These are phyloP conservation scores for Pomatostomus ruficeps DNA, from an alignment of 2,113 vertebrate species.

Conservation along the genomic window DNA sequence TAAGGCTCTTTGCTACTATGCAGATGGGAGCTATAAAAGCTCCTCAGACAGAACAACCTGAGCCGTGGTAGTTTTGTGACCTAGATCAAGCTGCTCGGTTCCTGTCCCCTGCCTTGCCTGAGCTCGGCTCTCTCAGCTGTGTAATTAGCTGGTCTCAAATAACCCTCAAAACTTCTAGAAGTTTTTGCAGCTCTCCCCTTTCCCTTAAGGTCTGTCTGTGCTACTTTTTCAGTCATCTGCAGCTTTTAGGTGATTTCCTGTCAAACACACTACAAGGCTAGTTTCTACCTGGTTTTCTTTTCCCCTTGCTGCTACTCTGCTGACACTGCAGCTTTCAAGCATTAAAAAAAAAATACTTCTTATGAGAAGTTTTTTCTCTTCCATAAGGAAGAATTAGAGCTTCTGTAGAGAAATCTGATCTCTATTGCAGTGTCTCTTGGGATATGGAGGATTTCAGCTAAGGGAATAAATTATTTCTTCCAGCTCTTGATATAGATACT, in stretches of 20 bases:
- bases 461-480: not conserved
- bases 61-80: not conserved
- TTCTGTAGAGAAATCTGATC: not conserved
- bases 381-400: not conserved
- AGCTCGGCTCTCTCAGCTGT: constrained; percentile 10
- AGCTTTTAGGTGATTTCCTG: not conserved
- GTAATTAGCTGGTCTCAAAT: constrained; percentile 46
- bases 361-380: not conserved
- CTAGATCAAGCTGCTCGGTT: constrained; percentile 16
- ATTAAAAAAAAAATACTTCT: not conserved
- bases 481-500: not conserved
- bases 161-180: constrained; percentile 10
- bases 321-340: not conserved
- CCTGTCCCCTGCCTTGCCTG: not conserved
- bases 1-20: not conserved
- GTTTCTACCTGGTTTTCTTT: not conserved
- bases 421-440: not conserved
- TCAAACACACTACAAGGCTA: not conserved
- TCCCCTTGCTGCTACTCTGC: not conserved
- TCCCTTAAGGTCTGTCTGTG: not conserved
- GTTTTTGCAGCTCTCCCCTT: not conserved
- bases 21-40: constrained; percentile 41
- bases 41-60: constrained; percentile 5
- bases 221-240: not conserved
- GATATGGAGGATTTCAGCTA: not conserved